Evolutionary conservation across 2,797 vertebrate species (phyloP).

Genomic region (Spheniscus humboldti): DNA sequence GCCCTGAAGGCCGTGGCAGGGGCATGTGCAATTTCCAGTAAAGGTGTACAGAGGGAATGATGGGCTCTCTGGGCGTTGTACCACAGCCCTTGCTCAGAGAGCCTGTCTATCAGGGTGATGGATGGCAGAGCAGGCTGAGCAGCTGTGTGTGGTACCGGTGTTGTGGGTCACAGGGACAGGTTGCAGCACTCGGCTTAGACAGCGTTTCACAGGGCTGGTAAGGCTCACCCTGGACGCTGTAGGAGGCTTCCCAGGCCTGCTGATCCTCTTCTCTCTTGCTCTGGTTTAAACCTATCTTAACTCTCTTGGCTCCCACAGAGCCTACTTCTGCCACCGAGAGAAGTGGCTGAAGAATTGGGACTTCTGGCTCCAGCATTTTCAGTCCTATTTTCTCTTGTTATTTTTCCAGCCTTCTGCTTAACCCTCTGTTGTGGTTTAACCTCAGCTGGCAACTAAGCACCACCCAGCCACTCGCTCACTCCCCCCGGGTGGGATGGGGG

Average conservation of each 20-base stretch:
- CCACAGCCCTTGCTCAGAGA: neutral
- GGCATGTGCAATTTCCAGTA: rapidly evolving
- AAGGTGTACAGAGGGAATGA: neutral
- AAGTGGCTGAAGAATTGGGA: neutral
- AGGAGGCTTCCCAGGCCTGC: neutral
- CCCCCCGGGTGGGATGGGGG: no score
- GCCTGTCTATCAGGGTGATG: no score
- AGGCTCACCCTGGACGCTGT: neutral
- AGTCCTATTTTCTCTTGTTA: neutral
- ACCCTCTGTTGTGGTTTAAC: neutral
- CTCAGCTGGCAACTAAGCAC: no score
- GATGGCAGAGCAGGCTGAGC: neutral
- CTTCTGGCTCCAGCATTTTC: neutral
- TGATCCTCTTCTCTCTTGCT: neutral
- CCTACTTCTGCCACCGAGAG: neutral
- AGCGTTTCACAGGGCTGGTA: rapidly evolving
- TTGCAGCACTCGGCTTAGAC: neutral
- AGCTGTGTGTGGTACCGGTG: rapidly evolving
- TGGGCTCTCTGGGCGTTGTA: neutral
- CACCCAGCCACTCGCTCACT: no score
- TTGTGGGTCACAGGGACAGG: neutral
- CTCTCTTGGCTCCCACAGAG: neutral
- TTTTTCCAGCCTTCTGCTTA: neutral
- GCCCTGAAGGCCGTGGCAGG: neutral
- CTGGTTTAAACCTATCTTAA: neutral